Evolutionary conservation across 2,797 vertebrate species (phyloP).

Genomic region (Poecilia wingei): DNA sequence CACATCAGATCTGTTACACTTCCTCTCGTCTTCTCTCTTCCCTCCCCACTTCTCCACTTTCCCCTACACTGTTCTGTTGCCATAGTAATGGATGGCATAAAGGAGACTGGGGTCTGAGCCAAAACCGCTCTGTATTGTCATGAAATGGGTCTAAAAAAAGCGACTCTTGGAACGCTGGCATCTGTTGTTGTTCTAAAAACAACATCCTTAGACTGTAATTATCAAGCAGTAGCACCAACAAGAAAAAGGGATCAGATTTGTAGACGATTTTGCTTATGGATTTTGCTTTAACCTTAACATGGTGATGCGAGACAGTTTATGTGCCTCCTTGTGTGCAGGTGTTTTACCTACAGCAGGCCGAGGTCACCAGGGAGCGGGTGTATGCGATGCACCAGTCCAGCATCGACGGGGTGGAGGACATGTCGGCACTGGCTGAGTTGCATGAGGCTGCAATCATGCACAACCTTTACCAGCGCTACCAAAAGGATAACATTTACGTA

Average conservation of each 20-base stretch:
- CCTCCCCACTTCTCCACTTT: constrained; percentile 11
- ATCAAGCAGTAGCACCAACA: neutral
- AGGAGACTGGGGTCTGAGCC: constrained; percentile 22
- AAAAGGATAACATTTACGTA: constrained; percentile 90
- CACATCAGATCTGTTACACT: constrained; percentile 37
- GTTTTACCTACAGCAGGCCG: constrained; percentile 81
- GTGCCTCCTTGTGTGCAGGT: constrained; percentile 70
- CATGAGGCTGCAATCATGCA: constrained; percentile 94
- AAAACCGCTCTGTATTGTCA: constrained; percentile 16
- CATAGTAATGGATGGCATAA: constrained; percentile 52
- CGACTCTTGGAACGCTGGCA: neutral
- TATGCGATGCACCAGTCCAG: constrained; percentile 90
- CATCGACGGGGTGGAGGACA: constrained; percentile 91
- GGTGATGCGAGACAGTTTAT: constrained; percentile 1
- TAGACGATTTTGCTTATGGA: neutral
- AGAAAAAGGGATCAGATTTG: neutral
- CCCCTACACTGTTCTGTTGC: constrained; percentile 47
- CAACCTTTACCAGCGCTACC: constrained; percentile 90
- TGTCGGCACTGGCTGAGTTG: constrained; percentile 89
- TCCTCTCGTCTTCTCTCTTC: constrained; percentile 10
- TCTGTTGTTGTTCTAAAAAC: neutral
- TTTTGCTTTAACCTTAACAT: neutral
- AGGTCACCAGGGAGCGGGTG: constrained; percentile 85
- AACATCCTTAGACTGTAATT: neutral
- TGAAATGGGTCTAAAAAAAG: constrained; percentile 32